Percentiles rank a stretch among this genome's conserved stretches.
These are phyloP conservation scores for Oxycera nigricornis DNA, from an alignment of 2,888 invertebrate genomes.

Conservation along the genomic window DNA sequence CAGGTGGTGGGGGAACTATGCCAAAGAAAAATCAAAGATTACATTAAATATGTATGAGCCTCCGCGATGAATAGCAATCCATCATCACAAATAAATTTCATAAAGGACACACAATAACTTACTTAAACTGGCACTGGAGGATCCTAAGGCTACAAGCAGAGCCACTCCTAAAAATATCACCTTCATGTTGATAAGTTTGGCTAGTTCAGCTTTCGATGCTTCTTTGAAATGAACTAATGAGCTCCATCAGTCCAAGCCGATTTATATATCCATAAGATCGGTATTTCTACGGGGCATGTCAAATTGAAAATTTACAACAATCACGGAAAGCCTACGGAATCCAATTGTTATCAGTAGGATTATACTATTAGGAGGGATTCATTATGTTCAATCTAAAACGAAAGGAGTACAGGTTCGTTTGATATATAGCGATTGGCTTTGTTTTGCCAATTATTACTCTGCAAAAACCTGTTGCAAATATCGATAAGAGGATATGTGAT, in stretches of 20 bases:
- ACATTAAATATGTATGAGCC: neutral
- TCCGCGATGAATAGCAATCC: neutral
- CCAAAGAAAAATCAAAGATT: neutral
- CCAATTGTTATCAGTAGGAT: no score
- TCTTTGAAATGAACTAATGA: neutral
- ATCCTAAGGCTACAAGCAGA: neutral
- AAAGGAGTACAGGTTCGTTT: no score
- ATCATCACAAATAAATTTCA: neutral
- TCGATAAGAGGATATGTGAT: no score
- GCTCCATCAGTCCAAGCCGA: neutral
- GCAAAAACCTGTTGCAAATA: no score
- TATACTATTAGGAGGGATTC: no score
- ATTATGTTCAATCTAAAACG: no score
- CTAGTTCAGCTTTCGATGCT: neutral
- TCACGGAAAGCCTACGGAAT: no score
- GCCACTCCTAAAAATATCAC: neutral
- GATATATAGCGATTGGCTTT: no score
- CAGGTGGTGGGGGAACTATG: slow-evolving; percentile 46
- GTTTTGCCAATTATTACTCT: no score
- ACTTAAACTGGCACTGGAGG: neutral
- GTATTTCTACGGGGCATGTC: no score
- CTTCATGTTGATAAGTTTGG: neutral
- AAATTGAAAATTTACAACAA: no score
- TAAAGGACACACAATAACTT: neutral
- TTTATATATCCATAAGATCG: slow-evolving; percentile 6